A percentile compares a stretch with the other conserved stretches of the same genome.
Evolutionary conservation across 2,113 vertebrate genomes (phyloP).

Genomic region (Falcunculus frontatus): DNA sequence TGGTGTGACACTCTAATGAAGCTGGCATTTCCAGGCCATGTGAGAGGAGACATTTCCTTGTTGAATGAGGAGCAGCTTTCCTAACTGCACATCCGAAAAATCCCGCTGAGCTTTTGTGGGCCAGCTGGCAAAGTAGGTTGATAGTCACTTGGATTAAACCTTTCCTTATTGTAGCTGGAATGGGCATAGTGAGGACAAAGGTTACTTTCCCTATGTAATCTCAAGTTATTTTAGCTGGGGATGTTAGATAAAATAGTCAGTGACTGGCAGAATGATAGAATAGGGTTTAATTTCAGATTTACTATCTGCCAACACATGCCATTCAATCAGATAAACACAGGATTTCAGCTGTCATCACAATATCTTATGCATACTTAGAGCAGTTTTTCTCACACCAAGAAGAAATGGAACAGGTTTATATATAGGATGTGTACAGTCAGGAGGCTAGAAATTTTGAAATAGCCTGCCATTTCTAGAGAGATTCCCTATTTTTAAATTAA

Average conservation of each 20-base stretch:
- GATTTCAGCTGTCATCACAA: constrained; percentile 64
- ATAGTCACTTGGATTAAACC: neutral
- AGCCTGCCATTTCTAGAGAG: constrained; percentile 5
- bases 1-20: neutral
- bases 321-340: constrained; percentile 66
- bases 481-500: constrained; percentile 38
- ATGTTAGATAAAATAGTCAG: constrained; percentile 39
- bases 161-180: neutral
- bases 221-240: neutral
- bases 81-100: neutral
- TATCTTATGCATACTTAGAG: constrained; percentile 49
- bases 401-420: constrained; percentile 47
- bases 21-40: neutral
- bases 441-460: constrained; percentile 17
- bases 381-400: constrained; percentile 35
- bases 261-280: constrained; percentile 42
- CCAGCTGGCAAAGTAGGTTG: neutral
- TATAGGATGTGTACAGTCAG: constrained; percentile 6
- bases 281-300: constrained; percentile 65
- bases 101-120: constrained; percentile 19
- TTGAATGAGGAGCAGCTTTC: neutral
- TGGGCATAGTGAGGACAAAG: neutral
- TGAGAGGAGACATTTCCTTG: neutral
- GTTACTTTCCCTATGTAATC: neutral
- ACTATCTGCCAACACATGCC: constrained; percentile 66